Percentiles rank a stretch among this genome's conserved stretches.
phyloP scores from a whole-genome alignment of 2,797 vertebrate genomes.

The Adrianichthys oophorus region DNA sequence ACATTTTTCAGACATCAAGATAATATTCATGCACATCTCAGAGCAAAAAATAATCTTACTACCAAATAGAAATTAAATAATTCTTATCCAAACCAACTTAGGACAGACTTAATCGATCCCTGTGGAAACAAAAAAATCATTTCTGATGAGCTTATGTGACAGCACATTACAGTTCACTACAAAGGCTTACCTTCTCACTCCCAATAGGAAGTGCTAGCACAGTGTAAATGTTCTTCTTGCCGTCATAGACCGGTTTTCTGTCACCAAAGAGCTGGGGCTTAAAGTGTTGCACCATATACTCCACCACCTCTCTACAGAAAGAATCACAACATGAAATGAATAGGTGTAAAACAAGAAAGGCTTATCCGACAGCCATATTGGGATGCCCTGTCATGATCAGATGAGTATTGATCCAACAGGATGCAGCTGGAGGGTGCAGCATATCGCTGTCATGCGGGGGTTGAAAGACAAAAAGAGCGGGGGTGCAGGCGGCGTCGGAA shows the following conservation, averaged over 20 bases:
- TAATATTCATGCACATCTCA: background rate
- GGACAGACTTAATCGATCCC: constrained; percentile 18
- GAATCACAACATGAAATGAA: constrained; percentile 12
- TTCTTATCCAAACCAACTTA: background rate
- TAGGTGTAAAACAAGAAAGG: constrained; percentile 18
- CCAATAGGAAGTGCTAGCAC: constrained; percentile 96
- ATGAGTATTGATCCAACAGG: constrained; percentile 54
- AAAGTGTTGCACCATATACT: constrained; percentile 99
- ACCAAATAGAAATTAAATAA: background rate
- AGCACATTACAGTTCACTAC: constrained; percentile 1
- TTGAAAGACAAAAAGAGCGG: constrained; percentile 25
- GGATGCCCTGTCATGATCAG: constrained; percentile 26
- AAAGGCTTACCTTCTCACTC: constrained; percentile 87
- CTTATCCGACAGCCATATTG: constrained; percentile 36
- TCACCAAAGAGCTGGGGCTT: constrained; percentile 99
- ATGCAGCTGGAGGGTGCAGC: constrained; percentile 63
- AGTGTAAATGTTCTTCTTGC: constrained; percentile 99
- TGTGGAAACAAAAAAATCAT: background rate
- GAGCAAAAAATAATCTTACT: constrained; percentile 1
- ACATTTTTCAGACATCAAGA: background rate
- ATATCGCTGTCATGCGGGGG: constrained; percentile 52
- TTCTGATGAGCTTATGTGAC: background rate
- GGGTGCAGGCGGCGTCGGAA: constrained; percentile 20
- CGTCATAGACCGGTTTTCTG: constrained; percentile 96
- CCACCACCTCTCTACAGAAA: constrained; percentile 91